phyloP scores from a whole-genome alignment of 2,797 vertebrate species.

The Melanotaenia maccullochi region DNA sequence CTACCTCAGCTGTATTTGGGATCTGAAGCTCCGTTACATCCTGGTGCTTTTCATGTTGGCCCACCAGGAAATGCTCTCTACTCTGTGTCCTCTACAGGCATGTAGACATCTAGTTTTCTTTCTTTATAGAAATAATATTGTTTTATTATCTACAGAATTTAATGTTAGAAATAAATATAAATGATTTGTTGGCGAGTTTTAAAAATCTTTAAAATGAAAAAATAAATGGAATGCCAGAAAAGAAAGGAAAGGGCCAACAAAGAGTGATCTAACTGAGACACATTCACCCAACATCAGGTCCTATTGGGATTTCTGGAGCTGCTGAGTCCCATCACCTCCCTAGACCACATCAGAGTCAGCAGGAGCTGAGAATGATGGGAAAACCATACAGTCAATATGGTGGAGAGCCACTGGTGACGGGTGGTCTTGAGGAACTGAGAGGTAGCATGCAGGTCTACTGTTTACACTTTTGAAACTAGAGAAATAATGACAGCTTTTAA shows the following conservation, averaged over 20 bases:
- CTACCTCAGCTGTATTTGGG: conserved; percentile 84
- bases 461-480: background rate
- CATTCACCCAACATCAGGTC: conserved; percentile 64
- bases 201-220: background rate
- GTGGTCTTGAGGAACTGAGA: conserved; percentile 74
- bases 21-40: conserved; percentile 72
- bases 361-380: conserved; percentile 76
- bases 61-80: conserved; percentile 70
- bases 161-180: background rate
- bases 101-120: conserved; percentile 16
- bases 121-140: background rate
- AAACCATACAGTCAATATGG: conserved; percentile 77
- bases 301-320: conserved; percentile 63
- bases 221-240: background rate
- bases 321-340: conserved; percentile 68
- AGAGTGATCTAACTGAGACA: conserved; percentile 64
- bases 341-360: conserved; percentile 68
- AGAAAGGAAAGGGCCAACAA: conserved; percentile 18
- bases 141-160: background rate
- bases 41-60: conserved; percentile 75
- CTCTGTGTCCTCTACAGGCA: conserved; percentile 68
- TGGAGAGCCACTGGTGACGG: conserved; percentile 73
- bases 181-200: background rate
- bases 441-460: conserved; percentile 71
- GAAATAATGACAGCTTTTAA: background rate